phyloP scores from a whole-genome alignment of 2,797 vertebrate species.

The Poeciliopsis paucimaculata region DNA sequence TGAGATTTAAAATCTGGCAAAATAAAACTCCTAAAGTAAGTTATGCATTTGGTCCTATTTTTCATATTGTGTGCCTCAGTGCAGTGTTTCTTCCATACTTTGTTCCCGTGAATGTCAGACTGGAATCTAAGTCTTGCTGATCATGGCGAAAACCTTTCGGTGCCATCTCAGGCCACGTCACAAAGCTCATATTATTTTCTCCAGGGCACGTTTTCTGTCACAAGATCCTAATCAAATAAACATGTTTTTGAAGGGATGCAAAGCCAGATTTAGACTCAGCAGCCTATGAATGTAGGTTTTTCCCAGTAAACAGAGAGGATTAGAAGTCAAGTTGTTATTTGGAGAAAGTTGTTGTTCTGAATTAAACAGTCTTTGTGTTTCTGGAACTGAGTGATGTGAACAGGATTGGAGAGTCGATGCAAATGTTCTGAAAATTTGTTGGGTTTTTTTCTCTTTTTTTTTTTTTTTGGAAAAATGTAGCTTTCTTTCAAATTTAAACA shows the following conservation, averaged over 20 bases:
- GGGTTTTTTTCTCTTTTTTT: not conserved
- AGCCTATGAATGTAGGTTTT: conserved; percentile 3
- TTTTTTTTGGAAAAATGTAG: too few relatives aligned
- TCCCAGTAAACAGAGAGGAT: conserved; percentile 4
- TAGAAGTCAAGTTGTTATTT: conserved; percentile 10
- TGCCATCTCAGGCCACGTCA: not conserved
- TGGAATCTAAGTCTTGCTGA: not conserved
- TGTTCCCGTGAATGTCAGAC: not conserved
- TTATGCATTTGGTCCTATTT: not conserved
- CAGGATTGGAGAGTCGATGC: not conserved
- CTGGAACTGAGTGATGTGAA: not conserved
- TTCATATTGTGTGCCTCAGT: not conserved
- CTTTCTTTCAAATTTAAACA: conserved; percentile 3
- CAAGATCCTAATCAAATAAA: not conserved
- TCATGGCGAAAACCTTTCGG: not conserved
- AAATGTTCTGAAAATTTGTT: not conserved
- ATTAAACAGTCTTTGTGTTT: conserved; percentile 7
- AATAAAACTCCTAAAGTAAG: not conserved
- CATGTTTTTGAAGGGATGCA: not conserved
- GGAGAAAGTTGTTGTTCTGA: conserved; percentile 19
- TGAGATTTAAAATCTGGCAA: not conserved
- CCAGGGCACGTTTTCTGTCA: too few relatives aligned
- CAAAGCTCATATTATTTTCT: not conserved
- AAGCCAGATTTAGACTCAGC: conserved; percentile 2
- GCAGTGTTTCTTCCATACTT: not conserved